Conservation (phyloP, 2,797 vertebrate species). For the Dermochelys coriacea region DNA sequence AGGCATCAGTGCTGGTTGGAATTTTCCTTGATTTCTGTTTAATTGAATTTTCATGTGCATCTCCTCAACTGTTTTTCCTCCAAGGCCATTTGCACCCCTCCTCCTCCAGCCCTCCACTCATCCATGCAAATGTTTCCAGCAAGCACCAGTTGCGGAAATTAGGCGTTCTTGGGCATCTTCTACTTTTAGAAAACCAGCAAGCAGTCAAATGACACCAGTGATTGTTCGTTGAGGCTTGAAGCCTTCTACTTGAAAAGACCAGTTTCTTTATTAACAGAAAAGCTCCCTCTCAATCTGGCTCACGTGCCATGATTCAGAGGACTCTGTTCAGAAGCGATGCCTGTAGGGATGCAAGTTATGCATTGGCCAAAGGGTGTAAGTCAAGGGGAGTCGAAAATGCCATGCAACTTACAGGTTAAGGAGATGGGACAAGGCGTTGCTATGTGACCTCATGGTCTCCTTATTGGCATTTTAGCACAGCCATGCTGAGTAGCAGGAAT, state of each 20-base stretch:
- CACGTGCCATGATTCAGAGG: background rate
- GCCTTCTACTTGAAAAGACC: conserved; percentile 1
- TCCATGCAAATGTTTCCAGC: conserved; percentile 56
- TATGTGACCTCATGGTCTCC: background rate
- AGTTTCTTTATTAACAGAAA: background rate
- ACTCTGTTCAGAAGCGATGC: background rate
- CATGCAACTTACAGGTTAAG: background rate
- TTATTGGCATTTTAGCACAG: background rate
- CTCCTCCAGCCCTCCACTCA: conserved; percentile 41
- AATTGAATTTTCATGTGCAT: conserved; percentile 67
- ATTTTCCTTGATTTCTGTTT: conserved; percentile 58
- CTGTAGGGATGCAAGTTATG: background rate
- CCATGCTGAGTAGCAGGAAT: background rate
- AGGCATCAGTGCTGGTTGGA: conserved; percentile 8
- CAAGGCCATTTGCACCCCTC: background rate
- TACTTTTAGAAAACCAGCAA: conserved; percentile 69
- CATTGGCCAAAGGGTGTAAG: background rate
- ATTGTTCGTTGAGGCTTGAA: conserved; percentile 41
- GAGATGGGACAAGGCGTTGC: background rate
- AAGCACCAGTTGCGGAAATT: conserved; percentile 71
- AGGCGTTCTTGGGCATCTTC: conserved; percentile 55
- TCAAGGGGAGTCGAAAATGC: background rate
- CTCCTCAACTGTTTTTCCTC: conserved; percentile 50
- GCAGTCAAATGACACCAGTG: conserved; percentile 11
- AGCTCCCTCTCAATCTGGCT: background rate